A percentile compares a stretch with the other conserved stretches of the same genome.
Evolutionary conservation across 2,113 vertebrate genomes (phyloP).

Genomic region (Ovis canadensis): DNA sequence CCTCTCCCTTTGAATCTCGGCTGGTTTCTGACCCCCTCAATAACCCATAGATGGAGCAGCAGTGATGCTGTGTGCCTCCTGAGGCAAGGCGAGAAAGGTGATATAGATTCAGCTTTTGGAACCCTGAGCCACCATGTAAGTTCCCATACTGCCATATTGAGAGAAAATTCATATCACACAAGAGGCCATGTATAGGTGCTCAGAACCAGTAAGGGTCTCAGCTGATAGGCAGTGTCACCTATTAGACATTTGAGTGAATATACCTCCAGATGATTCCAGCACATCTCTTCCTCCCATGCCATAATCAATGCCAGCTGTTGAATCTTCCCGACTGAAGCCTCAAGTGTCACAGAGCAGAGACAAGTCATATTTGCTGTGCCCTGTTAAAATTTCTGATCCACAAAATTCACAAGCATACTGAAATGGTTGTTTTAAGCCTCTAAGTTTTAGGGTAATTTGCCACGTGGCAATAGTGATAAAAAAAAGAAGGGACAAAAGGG

Average conservation of each 20-base stretch:
- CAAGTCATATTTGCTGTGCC: neutral
- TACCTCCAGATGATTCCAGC: neutral
- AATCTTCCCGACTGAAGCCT: neutral
- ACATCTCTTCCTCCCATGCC: neutral
- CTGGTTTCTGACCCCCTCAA: neutral
- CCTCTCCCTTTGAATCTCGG: neutral
- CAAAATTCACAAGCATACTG: neutral
- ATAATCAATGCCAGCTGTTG: neutral
- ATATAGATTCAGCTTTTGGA: neutral
- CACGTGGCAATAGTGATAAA: neutral
- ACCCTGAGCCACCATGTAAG: neutral
- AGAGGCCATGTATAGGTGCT: neutral
- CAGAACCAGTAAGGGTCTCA: neutral
- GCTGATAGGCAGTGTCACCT: neutral
- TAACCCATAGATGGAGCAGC: neutral
- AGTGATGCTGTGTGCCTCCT: neutral
- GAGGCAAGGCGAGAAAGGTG: neutral
- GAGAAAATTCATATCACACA: neutral
- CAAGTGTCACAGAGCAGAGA: neutral
- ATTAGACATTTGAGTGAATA: neutral
- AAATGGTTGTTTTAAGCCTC: neutral
- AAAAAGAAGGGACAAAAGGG: neutral
- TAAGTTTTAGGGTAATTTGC: neutral
- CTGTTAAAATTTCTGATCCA: neutral
- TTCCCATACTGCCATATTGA: neutral